Base-by-base conservation (phyloP, 2,113 vertebrate species). In the Clarias gariepinus region DNA sequence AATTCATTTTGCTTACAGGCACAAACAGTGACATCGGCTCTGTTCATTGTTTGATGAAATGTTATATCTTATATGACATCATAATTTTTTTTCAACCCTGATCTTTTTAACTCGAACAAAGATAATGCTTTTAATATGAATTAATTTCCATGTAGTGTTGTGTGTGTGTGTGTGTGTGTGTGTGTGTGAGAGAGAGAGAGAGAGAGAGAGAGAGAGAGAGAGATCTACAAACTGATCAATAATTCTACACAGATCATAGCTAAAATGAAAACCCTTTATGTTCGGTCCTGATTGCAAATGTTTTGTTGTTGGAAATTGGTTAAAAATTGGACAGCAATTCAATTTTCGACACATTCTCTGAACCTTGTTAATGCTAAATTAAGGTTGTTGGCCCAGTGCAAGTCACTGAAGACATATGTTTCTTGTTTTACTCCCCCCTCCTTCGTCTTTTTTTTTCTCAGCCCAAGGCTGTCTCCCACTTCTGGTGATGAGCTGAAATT, bases 401-500 rank as follows among this genome's bases (percentile, higher is more conserved):
- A 28, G 15, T 47, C 73, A 85, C 64, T 83, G 66, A 73, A 88
- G 71, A 88, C 77, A 86, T 61, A 55, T 74, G 64, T 81, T 23
- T 71, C 78, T 78, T 68, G n/a, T 28, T 73, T 57, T 28, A 11
- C 61, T 10, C 28, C 53, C 57, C 64, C 25, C 21, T 30, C 79
- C 58, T 25, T 69, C 7, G 47, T 47, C 0, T 47, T 25, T 28
- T 81, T 87, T 76, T 74, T 53, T 82, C 82, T 68, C 64, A 21
- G 1, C 82, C 21, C 33, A 81, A 64, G 55, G 58, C 88, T 83
- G 52, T 87, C 89, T 93, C 52, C 87, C 91, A 91, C 91, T 81
- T 89, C 81, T 85, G 84, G 88, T 92, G 92, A 93, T 85, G 88
- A 94, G 90, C 87, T 88, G 92, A 92, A 91, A 93, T 92, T 91